Evolutionary conservation across 1,140 invertebrate species (phyloP), one percentile per base, ranked within the genome.

Genomic region (Halotydeus destructor): DNA sequence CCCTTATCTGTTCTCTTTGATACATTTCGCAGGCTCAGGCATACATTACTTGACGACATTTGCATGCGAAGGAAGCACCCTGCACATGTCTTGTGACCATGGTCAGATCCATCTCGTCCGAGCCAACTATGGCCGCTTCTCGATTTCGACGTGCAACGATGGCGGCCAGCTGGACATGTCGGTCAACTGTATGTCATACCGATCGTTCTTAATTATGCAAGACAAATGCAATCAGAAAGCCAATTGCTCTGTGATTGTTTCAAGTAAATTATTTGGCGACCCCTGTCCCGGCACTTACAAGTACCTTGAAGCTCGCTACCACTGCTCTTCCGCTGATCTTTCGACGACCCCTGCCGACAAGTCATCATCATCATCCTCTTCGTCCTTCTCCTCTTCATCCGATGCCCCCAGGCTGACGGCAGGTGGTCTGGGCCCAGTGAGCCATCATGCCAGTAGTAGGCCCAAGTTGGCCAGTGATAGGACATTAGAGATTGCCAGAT

Each of bases 81-180:
- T 94, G 53, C 73, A 74, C 56, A 78, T 94, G 46, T 73, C 77
- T 52, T 94, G 88, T 63, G 72, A 74, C 38, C 74, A 78, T 40
- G 81, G 78, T 5, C 74, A 81, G 54, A 93, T 94, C 51, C 77
- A 85, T 55, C 68, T 94, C 46, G 82, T 88, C 54, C 71, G 85
- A 48, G 86, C 86, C 49, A 91, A 91, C 68, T 94, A 91, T 60
- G 88, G 88, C 33, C 71, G 88, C 49, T 93, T 88, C 64, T 86
- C 82, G 45, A 84, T 93, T 61, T 83, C 80, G 54, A 84, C 91
- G 57, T 94, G 88, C 68, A 94, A 94, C 61, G 81, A 86, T 55
- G 78, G 86, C 57, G 85, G 85, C 44, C 76, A 86, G 63, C 82
- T 80, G 14, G 84, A 88, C 53, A 88, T 84, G 84, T 85, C 80